Evolutionary conservation across 2,888 invertebrate genomes (phyloP), one percentile per base, ranked within the genome.

Genomic region (Dynastes maya): DNA sequence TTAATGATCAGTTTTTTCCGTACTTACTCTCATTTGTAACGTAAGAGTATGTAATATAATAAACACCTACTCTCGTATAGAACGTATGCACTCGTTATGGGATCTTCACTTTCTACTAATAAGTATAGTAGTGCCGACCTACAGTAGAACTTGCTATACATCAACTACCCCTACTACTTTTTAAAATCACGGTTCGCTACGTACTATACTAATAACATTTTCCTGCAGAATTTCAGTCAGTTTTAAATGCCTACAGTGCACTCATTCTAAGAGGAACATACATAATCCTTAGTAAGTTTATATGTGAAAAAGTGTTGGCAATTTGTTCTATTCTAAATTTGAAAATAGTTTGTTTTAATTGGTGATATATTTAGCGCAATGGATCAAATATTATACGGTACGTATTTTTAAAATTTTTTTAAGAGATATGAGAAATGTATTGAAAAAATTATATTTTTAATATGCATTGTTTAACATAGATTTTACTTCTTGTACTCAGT

Each of bases 211-310:
- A 64, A 67, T 45, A 65, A 78, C 65, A 74, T 78, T 74, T 78
- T 67, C 74, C 40, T 78, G 65, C 71, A 37, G 74, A 51, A 65
- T 74, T 74, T 74, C 78, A 65, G 72, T 72, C 58, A 78, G 78
- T 78, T 78, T 72, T 74, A 74, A 61, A 74, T 58, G 72, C 45
- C 22, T 45, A 32, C 49, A 61, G 61, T 74, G 61, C 22, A 22
- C 61, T 22, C n/a, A 45, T 63, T 74, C 72, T 5, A 45, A 72
- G 22, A 45, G 40, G 40, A 58, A 72, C 40, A 45, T 45, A 45
- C 32, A 58, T 37, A 32, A 58, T 55, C 51, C 27, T 49, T 70
- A 37, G 29, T 53, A 55, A 9, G 29, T 71, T 71, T 29, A 5
- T 13, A 58, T n/a, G 58, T 61, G 58, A 61, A 13, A 45, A 45